Percentiles rank a stretch among this genome's conserved stretches.
These are phyloP conservation scores for Thomomys bottae DNA, from an alignment of 2,113 vertebrate genomes.

Conservation along the genomic window DNA sequence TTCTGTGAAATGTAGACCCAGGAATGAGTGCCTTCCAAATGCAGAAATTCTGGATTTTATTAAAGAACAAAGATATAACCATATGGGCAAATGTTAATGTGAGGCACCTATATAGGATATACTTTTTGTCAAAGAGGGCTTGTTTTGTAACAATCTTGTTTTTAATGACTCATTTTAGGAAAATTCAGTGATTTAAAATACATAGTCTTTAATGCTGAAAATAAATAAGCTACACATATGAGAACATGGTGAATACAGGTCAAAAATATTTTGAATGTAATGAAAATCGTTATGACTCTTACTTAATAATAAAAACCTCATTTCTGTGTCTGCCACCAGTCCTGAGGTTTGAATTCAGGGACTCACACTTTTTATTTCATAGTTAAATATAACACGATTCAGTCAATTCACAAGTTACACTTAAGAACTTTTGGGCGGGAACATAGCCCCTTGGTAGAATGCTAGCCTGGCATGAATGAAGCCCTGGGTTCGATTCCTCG, in stretches of 20 bases:
- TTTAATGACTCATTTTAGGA: not conserved
- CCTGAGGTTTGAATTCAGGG: too few relatives aligned
- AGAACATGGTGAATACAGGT: constrained; percentile 16
- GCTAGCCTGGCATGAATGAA: too few relatives aligned
- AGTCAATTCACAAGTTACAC: too few relatives aligned
- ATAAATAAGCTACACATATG: not conserved
- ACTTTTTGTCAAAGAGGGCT: not conserved
- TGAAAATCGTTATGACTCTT: not conserved
- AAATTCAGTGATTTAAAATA: constrained; percentile 17
- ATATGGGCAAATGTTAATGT: constrained; percentile 64
- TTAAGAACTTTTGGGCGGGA: too few relatives aligned
- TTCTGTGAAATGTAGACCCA: constrained; percentile 82
- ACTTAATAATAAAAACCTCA: constrained; percentile 16
- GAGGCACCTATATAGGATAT: constrained; percentile 14
- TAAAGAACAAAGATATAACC: constrained; percentile 69
- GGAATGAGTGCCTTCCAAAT: constrained; percentile 81
- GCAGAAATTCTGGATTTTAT: constrained; percentile 79
- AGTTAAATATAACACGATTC: too few relatives aligned
- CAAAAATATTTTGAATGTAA: not conserved
- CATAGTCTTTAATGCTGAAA: not conserved
- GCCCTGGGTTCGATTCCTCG: too few relatives aligned
- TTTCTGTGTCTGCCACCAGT: not conserved
- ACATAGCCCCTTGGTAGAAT: too few relatives aligned
- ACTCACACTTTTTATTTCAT: too few relatives aligned
- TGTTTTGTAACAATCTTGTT: constrained; percentile 26